These are phyloP conservation scores for Neoniphon sammara DNA, from an alignment of 2,797 vertebrate genomes.

Conservation along the genomic window DNA sequence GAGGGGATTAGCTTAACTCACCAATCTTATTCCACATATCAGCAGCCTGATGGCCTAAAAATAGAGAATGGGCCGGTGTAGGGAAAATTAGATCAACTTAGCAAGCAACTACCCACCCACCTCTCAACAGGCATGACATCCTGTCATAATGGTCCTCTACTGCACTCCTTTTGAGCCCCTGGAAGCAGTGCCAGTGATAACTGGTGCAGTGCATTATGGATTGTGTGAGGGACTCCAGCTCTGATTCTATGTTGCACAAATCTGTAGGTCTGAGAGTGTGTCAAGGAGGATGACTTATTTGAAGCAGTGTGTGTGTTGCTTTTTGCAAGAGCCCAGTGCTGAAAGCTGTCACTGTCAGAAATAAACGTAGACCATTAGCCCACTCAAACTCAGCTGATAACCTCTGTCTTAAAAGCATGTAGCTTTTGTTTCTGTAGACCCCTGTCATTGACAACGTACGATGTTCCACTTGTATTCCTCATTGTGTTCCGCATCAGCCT, in stretches of 20 bases:
- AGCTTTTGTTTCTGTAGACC: background rate
- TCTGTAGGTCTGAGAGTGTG: background rate
- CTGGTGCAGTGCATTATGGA: constrained; percentile 1
- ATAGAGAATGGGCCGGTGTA: constrained; percentile 44
- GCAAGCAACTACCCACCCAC: constrained; percentile 12
- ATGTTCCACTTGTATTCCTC: background rate
- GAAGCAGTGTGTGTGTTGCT: background rate
- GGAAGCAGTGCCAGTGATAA: constrained; percentile 3
- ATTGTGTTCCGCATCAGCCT: background rate
- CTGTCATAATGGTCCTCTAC: constrained; percentile 19
- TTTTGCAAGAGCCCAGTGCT: background rate
- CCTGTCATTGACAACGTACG: background rate
- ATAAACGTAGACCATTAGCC: background rate
- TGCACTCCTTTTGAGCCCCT: background rate
- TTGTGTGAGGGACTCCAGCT: constrained; percentile 11
- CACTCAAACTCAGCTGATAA: background rate
- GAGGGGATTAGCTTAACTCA: constrained; percentile 61
- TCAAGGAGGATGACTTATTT: background rate
- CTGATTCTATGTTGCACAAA: background rate
- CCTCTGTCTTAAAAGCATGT: background rate
- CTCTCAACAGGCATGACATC: constrained; percentile 21
- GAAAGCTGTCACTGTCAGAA: background rate
- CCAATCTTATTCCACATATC: constrained; percentile 66
- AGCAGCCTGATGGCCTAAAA: constrained; percentile 56
- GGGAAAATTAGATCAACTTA: constrained; percentile 58